A percentile compares a stretch with the other conserved stretches of the same genome.
phyloP scores from a whole-genome alignment of 2,113 vertebrate genomes.

The Anoplopoma fimbria region DNA sequence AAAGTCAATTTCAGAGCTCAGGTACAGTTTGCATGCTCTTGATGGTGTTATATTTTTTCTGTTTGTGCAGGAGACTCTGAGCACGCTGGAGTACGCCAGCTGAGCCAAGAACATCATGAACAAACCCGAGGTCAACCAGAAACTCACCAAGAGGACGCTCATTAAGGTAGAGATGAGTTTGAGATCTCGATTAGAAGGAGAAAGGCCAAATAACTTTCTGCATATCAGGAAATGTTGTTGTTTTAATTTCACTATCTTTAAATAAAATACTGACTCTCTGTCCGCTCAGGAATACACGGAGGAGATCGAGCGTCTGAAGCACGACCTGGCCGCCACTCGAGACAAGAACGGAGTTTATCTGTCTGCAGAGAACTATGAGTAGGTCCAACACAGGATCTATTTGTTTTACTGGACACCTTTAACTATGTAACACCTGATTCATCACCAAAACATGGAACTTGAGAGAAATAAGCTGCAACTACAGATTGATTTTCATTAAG shows the following conservation, averaged over 20 bases:
- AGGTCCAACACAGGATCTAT: constrained; percentile 45
- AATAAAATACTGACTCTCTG: background rate
- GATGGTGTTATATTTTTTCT: fast-evolving
- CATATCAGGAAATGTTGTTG: no score
- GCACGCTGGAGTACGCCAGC: constrained; percentile 96
- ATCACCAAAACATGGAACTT: no score
- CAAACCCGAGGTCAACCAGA: constrained; percentile 99
- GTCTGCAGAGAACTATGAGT: constrained; percentile 95
- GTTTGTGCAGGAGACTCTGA: constrained; percentile 91
- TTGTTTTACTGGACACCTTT: background rate
- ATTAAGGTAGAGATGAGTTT: constrained; percentile 88
- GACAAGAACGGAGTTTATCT: constrained; percentile 96
- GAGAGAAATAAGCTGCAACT: no score
- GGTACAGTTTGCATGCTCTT: no score
- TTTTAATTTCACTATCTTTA: background rate
- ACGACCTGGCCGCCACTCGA: constrained; percentile 91
- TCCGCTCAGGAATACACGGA: constrained; percentile 93
- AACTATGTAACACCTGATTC: background rate
- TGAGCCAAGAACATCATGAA: constrained; percentile 99
- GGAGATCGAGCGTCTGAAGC: constrained; percentile 97
- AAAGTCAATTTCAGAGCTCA: no score
- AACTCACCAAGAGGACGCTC: constrained; percentile 95
- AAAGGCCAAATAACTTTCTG: background rate
- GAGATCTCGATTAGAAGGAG: background rate
- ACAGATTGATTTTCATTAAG: no score